A percentile compares a stretch with the other conserved stretches of the same genome.
Evolutionary conservation across 2,888 invertebrate species (phyloP).

Genomic region (Charanyca ferruginea): DNA sequence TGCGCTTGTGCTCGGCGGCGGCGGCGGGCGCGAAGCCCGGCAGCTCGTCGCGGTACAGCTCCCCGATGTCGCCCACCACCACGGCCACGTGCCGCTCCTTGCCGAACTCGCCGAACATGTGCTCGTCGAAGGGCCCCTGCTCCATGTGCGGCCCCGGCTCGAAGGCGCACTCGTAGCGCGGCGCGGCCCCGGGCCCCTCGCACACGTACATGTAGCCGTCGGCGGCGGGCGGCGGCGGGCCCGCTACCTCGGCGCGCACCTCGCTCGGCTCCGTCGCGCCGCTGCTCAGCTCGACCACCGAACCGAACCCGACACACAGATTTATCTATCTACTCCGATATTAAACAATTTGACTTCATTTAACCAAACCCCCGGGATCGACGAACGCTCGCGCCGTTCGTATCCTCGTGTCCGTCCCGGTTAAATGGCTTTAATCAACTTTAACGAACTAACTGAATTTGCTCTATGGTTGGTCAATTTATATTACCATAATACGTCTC

Average conservation of each 20-base stretch:
- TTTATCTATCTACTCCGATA: conserved; percentile 82
- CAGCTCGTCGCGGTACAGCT: conserved; percentile 87
- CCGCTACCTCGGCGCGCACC: conserved; percentile 87
- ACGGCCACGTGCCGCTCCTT: conserved; percentile 89
- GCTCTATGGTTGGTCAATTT: conserved; percentile 91
- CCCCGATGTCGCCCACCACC: conserved; percentile 88
- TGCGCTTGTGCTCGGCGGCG: conserved; percentile 77
- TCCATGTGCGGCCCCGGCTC: conserved; percentile 91
- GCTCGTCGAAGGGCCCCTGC: conserved; percentile 94
- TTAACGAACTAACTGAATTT: conserved; percentile 91
- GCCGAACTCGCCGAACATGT: conserved; percentile 95
- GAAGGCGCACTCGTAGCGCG: conserved; percentile 87
- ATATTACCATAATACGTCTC: conserved; percentile 89
- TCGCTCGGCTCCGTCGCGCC: conserved; percentile 87
- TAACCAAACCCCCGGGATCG: conserved; percentile 86
- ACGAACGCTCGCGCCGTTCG: conserved; percentile 88
- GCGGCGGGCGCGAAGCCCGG: conserved; percentile 76
- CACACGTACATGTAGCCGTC: conserved; percentile 89
- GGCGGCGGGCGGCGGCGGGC: conserved; percentile 86
- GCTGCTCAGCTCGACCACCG: conserved; percentile 69
- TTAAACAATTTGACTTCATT: conserved; percentile 90
- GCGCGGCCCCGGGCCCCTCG: conserved; percentile 77
- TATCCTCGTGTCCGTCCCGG: conserved; percentile 88
- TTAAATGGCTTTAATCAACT: conserved; percentile 92
- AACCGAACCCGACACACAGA: conserved; percentile 72